Conservation (phyloP, 1,140 invertebrate species). For the Thaumatotibia leucotreta region DNA sequence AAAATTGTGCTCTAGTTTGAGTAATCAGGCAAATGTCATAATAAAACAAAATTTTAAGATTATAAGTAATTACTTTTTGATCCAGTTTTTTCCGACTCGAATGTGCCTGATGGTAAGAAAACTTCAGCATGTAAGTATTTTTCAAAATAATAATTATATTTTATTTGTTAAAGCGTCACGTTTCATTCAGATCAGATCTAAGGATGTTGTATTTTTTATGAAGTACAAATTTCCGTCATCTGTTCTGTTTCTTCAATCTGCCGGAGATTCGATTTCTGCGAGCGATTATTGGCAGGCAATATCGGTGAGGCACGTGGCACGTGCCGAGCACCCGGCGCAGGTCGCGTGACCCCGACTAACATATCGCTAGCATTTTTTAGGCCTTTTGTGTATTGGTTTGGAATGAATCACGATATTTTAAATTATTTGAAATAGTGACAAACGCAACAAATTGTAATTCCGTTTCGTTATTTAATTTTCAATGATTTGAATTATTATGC, state of each 20-base stretch:
- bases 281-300: constrained; percentile 13
- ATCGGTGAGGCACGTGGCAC: constrained; percentile 7
- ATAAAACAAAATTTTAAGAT: too few species aligned
- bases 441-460: too few species aligned
- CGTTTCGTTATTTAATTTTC: too few species aligned
- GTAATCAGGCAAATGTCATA: too few species aligned
- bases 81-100: too few species aligned
- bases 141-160: too few species aligned
- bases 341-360: background rate
- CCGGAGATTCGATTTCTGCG: background rate
- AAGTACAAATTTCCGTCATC: background rate
- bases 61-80: too few species aligned
- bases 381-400: background rate
- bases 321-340: background rate
- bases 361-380: background rate
- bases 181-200: background rate
- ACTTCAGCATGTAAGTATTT: too few species aligned
- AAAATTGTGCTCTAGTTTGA: too few species aligned
- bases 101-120: too few species aligned
- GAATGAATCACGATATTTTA: background rate
- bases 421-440: too few species aligned
- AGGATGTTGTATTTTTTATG: background rate
- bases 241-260: background rate
- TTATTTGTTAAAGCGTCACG: background rate
- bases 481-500: too few species aligned